Evolutionary conservation across 2,888 invertebrate species (phyloP).

Genomic region (Leptinotarsa juncta): DNA sequence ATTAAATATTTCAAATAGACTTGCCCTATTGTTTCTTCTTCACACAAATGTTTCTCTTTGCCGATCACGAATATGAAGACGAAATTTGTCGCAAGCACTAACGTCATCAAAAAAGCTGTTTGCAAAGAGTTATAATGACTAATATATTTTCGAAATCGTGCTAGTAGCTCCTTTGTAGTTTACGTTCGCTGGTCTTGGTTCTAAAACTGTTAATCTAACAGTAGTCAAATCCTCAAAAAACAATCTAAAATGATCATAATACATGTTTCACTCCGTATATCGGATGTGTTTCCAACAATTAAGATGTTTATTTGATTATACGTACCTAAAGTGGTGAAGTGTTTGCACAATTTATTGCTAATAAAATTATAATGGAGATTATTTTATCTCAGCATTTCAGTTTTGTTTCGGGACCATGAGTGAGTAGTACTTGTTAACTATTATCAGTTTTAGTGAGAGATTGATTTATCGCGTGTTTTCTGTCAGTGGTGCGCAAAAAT

Average conservation of each 20-base stretch:
- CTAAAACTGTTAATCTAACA: too few relatives aligned
- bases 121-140: neutral
- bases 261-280: conserved; percentile 20
- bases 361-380: conserved; percentile 33
- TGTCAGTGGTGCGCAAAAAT: conserved; percentile 23
- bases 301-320: conserved; percentile 28
- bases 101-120: neutral
- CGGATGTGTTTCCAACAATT: conserved; percentile 22
- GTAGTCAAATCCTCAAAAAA: too few relatives aligned
- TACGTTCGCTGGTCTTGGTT: too few relatives aligned
- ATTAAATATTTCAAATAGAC: too few relatives aligned
- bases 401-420: conserved; percentile 23
- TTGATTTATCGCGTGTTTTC: conserved; percentile 17
- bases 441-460: conserved; percentile 8
- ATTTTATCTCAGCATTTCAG: conserved; percentile 31
- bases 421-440: conserved; percentile 4
- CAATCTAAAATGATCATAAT: neutral
- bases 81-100: too few relatives aligned
- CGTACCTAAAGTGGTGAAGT: conserved; percentile 35
- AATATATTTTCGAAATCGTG: neutral
- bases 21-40: too few relatives aligned
- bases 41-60: too few relatives aligned
- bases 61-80: too few relatives aligned
- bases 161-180: too few relatives aligned
- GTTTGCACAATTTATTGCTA: conserved; percentile 36